Evolutionary conservation across 2,113 vertebrate genomes (phyloP).

Genomic region (Felis chaus): DNA sequence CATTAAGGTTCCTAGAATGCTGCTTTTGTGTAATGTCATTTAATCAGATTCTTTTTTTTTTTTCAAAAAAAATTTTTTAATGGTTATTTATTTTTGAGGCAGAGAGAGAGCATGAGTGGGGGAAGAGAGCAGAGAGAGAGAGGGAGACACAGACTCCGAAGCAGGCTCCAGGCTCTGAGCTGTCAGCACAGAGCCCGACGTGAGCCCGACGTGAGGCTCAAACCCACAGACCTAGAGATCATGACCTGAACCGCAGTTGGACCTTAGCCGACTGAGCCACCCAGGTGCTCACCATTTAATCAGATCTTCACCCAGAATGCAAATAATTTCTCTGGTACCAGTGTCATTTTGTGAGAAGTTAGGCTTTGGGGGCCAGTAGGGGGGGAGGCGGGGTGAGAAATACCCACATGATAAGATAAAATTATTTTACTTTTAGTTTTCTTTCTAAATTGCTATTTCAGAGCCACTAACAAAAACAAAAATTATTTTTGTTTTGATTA

Average conservation of each 20-base stretch:
- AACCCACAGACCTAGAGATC: too few relatives aligned
- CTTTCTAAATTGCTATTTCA: not conserved
- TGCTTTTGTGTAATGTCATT: not conserved
- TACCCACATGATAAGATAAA: not conserved
- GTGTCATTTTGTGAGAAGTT: not conserved
- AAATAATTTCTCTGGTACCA: not conserved
- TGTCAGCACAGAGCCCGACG: too few relatives aligned
- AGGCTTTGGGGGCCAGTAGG: not conserved
- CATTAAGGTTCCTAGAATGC: not conserved
- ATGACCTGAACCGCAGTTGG: too few relatives aligned
- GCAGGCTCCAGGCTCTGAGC: too few relatives aligned
- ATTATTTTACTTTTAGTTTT: not conserved
- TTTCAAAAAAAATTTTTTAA: too few relatives aligned
- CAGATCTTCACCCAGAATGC: not conserved
- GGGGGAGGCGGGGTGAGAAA: fast-evolving
- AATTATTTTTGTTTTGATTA: not conserved
- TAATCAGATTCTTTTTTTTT: not conserved
- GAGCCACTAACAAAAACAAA: not conserved
- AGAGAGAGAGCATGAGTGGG: too few relatives aligned
- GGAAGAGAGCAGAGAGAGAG: too few relatives aligned
- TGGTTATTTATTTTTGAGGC: too few relatives aligned
- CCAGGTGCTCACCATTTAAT: not conserved
- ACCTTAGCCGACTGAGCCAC: too few relatives aligned
- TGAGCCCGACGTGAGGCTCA: too few relatives aligned
- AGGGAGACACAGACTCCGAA: too few relatives aligned